These are phyloP conservation scores for Clepsis dumicolana DNA, from an alignment of 2,888 invertebrate species.

Conservation along the genomic window DNA sequence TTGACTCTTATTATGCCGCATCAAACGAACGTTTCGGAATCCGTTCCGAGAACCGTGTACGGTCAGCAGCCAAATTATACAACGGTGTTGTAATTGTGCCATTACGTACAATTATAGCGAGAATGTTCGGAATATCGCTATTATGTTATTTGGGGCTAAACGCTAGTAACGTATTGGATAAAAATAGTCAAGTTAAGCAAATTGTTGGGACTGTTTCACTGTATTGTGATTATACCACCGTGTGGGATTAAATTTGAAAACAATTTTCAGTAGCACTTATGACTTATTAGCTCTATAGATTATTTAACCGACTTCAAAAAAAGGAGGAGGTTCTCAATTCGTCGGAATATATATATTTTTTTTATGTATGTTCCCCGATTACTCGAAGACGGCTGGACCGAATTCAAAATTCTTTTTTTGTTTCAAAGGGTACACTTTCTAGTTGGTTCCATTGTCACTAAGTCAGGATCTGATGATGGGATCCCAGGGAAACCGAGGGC, in stretches of 20 bases:
- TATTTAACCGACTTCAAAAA: no score
- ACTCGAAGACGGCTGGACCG: no score
- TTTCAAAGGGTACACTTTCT: no score
- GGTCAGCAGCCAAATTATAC: slow-evolving; percentile 74
- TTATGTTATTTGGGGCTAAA: slow-evolving; percentile 57
- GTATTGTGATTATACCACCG: background rate
- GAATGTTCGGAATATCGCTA: slow-evolving; percentile 62
- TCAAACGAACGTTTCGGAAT: slow-evolving; percentile 84
- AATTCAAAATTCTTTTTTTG: no score
- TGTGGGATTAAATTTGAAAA: background rate
- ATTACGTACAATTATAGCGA: slow-evolving; percentile 78
- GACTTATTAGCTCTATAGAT: no score
- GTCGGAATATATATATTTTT: no score
- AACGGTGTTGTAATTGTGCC: slow-evolving; percentile 69
- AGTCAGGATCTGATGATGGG: no score
- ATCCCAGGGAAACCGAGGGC: no score
- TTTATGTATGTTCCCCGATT: no score
- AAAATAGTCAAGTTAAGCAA: slow-evolving; percentile 32
- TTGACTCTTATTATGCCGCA: slow-evolving; percentile 83
- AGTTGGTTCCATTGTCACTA: no score
- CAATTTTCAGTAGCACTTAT: background rate
- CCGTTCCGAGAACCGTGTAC: slow-evolving; percentile 82
- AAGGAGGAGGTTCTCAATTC: no score
- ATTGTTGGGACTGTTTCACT: slow-evolving; percentile 20
- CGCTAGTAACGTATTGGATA: slow-evolving; percentile 41